Percentiles rank a stretch among this genome's conserved stretches.
Conservation (phyloP, 2,113 vertebrate genomes). For the Mixornis gularis region DNA sequence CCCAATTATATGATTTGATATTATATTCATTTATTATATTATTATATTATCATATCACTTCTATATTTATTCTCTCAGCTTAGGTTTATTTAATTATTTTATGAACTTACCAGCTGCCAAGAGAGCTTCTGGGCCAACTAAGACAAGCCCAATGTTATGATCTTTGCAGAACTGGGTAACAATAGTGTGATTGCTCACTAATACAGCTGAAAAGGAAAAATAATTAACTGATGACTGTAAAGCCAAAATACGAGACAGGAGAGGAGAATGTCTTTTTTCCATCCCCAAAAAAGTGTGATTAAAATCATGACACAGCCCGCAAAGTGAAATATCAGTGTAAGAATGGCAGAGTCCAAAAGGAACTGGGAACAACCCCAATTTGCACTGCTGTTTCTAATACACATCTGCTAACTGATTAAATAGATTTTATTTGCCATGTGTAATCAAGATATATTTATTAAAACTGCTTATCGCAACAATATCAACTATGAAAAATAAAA, state of each 20-base stretch:
- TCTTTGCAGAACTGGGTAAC: slow-evolving; percentile 85
- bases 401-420: background rate
- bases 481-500: background rate
- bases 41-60: background rate
- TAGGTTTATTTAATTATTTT: background rate
- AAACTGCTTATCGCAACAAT: background rate
- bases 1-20: background rate
- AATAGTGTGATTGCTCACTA: slow-evolving; percentile 79
- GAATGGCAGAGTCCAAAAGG: background rate
- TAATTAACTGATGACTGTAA: background rate
- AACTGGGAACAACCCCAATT: background rate
- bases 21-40: background rate
- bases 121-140: slow-evolving; percentile 82
- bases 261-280: background rate
- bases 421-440: background rate
- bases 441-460: background rate
- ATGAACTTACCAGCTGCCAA: slow-evolving; percentile 74
- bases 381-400: background rate
- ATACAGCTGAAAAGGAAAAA: slow-evolving; percentile 70
- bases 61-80: background rate
- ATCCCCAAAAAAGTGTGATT: background rate
- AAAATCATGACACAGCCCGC: background rate
- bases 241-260: background rate
- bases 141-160: slow-evolving; percentile 80
- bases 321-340: background rate